Conservation (phyloP, 2,797 vertebrate genomes). For the Podarcis siculus region DNA sequence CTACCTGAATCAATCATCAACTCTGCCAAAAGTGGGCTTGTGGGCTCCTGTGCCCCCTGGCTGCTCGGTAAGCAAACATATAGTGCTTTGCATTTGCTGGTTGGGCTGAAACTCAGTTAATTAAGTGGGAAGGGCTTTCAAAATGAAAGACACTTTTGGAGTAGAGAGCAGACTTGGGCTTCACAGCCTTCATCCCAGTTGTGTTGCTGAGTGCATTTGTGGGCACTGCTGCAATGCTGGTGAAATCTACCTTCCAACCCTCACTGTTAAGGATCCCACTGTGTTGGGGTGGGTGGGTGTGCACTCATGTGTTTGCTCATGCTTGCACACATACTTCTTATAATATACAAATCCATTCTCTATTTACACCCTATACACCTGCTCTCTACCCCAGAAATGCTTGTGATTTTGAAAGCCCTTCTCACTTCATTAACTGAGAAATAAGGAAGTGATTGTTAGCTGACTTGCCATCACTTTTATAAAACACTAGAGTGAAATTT, state of each 20-base stretch:
- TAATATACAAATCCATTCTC: neutral
- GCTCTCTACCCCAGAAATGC: too few species aligned
- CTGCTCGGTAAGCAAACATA: conserved; percentile 84
- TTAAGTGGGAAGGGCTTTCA: neutral
- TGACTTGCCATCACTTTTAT: neutral
- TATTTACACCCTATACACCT: neutral
- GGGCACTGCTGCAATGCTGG: neutral
- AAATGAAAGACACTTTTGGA: neutral
- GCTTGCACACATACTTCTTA: neutral
- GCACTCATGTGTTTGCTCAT: neutral
- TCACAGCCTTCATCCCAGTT: neutral
- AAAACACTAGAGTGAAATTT: neutral
- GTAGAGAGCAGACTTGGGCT: neutral
- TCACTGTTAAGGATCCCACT: neutral
- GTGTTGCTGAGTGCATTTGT: neutral
- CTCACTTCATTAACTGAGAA: neutral
- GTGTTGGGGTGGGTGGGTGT: neutral
- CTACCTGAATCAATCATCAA: conserved; percentile 86
- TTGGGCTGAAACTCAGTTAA: neutral
- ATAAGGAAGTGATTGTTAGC: neutral
- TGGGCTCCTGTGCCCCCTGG: conserved; percentile 87
- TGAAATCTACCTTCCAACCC: neutral
- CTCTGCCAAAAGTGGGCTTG: conserved; percentile 82
- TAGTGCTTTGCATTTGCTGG: rapidly evolving
- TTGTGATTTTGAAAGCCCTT: too few species aligned